Evolutionary conservation across 2,797 vertebrate species (phyloP).

Genomic region (Aulostomus chinensis): DNA sequence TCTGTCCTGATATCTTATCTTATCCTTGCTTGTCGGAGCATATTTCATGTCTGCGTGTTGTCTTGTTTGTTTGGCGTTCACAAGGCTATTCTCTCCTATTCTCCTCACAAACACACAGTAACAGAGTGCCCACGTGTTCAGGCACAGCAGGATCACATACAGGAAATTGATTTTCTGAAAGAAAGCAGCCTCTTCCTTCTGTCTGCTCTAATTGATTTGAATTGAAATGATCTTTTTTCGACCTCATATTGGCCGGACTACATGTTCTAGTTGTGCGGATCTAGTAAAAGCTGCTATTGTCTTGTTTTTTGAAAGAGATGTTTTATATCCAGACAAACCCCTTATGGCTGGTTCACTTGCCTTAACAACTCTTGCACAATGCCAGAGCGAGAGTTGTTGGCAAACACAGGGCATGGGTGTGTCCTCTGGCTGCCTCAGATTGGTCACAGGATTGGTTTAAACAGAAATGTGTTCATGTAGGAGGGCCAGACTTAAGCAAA

Average conservation of each 20-base stretch:
- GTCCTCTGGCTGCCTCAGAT: constrained; percentile 38
- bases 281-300: constrained; percentile 9
- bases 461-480: constrained; percentile 37
- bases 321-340: constrained; percentile 10
- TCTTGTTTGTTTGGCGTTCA: constrained; percentile 40
- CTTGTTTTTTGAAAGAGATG: constrained; percentile 18
- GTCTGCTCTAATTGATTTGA: constrained; percentile 29
- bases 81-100: constrained; percentile 31
- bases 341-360: constrained; percentile 43
- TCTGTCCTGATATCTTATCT: too few species aligned
- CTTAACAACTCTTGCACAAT: constrained; percentile 67
- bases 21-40: too few species aligned
- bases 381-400: constrained; percentile 43
- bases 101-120: constrained; percentile 46
- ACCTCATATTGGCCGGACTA: neutral
- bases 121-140: constrained; percentile 52
- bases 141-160: constrained; percentile 43
- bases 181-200: constrained; percentile 32
- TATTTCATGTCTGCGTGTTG: too few species aligned
- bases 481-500: constrained; percentile 26
- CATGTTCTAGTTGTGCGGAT: constrained; percentile 2
- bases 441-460: constrained; percentile 58
- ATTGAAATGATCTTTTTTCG: neutral
- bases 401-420: constrained; percentile 61
- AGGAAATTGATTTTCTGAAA: constrained; percentile 64